Conservation (phyloP, 2,888 invertebrate species). For the Odontomyia ornata region DNA sequence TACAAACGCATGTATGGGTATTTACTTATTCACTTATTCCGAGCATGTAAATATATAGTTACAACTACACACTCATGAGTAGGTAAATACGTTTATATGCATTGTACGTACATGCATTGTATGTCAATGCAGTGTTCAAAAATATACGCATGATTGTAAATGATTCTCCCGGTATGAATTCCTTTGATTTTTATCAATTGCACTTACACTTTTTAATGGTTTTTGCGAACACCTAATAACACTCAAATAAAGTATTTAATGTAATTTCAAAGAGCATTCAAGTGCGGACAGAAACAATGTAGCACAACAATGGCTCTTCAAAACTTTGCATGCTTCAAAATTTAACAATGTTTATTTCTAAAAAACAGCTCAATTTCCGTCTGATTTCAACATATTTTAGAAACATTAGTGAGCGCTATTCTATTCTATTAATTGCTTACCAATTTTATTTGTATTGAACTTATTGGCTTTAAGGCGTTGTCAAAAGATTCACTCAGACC, state of each 20-base stretch:
- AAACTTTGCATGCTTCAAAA: background rate
- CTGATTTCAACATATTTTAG: background rate
- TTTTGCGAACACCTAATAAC: background rate
- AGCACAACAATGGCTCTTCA: background rate
- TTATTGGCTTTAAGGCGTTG: background rate
- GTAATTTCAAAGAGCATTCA: background rate
- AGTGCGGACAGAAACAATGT: background rate
- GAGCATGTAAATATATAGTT: background rate
- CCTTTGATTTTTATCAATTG: background rate
- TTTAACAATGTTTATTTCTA: slow-evolving; percentile 9
- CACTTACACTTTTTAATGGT: slow-evolving; percentile 4
- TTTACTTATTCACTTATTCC: background rate
- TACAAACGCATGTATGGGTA: background rate
- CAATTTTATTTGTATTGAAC: background rate
- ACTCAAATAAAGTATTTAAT: slow-evolving; percentile 2
- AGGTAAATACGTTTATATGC: too few species aligned
- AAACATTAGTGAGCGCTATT: background rate
- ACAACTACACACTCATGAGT: background rate
- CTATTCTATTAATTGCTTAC: background rate
- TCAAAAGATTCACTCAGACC: background rate
- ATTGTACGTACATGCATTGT: too few species aligned
- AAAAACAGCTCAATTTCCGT: background rate
- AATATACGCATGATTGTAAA: background rate
- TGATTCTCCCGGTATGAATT: background rate
- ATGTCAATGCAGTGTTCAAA: background rate